Evolutionary conservation across 2,797 vertebrate genomes (phyloP).

Genomic region (Ambastaia sidthimunki): DNA sequence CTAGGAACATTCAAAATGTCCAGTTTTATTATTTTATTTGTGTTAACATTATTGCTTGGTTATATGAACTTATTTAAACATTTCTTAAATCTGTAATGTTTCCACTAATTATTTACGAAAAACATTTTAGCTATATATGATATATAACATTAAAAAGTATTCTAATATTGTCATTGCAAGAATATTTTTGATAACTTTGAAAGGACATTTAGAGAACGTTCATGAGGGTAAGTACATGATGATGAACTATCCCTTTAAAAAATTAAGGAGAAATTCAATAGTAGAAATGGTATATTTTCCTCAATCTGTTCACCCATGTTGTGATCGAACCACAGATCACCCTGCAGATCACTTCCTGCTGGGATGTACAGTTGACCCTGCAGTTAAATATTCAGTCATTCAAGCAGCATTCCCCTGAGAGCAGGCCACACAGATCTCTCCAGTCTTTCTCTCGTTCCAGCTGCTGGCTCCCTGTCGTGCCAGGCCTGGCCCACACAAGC

Average conservation of each 20-base stretch:
- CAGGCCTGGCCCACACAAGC: conserved; percentile 60
- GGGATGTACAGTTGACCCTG: conserved; percentile 59
- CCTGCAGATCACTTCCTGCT: conserved; percentile 35
- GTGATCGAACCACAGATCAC: conserved; percentile 45
- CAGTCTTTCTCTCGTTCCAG: conserved; percentile 63
- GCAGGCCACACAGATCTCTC: conserved; percentile 60
- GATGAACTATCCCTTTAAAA: neutral
- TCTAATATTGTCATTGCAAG: too few species aligned
- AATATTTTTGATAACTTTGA: too few species aligned
- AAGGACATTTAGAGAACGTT: too few species aligned
- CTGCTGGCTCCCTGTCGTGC: conserved; percentile 61
- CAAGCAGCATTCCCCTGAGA: conserved; percentile 65
- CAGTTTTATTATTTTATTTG: too few species aligned
- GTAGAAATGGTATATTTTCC: conserved; percentile 35
- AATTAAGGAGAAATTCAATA: conserved; percentile 14
- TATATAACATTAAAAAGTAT: too few species aligned
- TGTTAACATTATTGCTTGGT: too few species aligned
- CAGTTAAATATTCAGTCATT: conserved; percentile 72
- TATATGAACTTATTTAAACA: too few species aligned
- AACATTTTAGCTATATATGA: too few species aligned
- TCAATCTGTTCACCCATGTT: conserved; percentile 34
- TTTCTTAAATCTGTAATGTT: too few species aligned
- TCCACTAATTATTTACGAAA: too few species aligned
- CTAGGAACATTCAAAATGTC: too few species aligned
- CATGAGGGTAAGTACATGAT: neutral